A percentile compares a stretch with the other conserved stretches of the same genome.
phyloP scores from a whole-genome alignment of 2,113 vertebrate species.

The Calidris pygmaea region DNA sequence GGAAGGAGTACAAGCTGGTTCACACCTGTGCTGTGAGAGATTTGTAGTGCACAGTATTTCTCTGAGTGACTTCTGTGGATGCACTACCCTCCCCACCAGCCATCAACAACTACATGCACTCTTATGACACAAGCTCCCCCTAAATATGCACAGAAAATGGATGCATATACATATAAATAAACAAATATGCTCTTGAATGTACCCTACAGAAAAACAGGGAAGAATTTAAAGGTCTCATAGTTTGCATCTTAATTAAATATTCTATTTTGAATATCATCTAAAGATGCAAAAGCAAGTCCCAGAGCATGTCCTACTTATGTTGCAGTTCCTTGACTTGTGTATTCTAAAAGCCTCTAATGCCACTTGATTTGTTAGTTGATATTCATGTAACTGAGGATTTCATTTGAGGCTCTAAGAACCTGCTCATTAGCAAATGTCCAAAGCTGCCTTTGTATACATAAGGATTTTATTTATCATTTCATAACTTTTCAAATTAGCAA shows the following conservation, averaged over 20 bases:
- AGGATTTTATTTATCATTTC: constrained; percentile 1
- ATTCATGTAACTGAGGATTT: neutral
- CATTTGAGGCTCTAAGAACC: neutral
- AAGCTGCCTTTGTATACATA: neutral
- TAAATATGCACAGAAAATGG: neutral
- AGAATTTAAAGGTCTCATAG: neutral
- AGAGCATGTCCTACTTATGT: neutral
- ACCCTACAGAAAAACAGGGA: neutral
- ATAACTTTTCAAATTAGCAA: constrained; percentile 7
- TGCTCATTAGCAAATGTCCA: neutral
- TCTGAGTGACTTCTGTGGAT: neutral
- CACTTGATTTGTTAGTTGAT: neutral
- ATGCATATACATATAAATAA: neutral
- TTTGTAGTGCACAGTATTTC: neutral
- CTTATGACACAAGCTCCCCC: neutral
- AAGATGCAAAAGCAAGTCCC: neutral
- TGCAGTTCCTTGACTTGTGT: neutral
- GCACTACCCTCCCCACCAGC: neutral
- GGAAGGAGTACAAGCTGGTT: neutral
- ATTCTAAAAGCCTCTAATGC: neutral
- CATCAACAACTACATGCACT: neutral
- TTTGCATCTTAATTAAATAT: neutral
- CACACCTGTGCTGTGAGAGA: neutral
- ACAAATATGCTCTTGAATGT: neutral
- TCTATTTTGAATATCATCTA: neutral